phyloP scores from a whole-genome alignment of 2,888 invertebrate species.

The Heliconius ethilla region DNA sequence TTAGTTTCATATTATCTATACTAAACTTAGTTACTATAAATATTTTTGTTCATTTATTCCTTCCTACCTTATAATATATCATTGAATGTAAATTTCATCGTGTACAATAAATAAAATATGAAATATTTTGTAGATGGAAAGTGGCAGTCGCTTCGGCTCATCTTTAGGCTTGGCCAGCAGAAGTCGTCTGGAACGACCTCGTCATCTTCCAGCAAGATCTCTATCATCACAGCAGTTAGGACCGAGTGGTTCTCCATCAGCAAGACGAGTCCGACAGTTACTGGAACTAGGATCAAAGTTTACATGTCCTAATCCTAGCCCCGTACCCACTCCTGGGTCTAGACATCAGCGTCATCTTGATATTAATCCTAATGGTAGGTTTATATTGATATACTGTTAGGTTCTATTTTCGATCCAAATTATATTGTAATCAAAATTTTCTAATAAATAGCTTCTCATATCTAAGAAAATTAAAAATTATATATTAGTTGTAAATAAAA shows the following conservation, averaged over 20 bases:
- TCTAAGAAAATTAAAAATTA: not conserved
- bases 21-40: not conserved
- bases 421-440: not conserved
- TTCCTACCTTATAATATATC: too few relatives aligned
- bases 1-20: not conserved
- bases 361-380: slow-evolving; percentile 91
- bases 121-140: slow-evolving; percentile 71
- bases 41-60: not conserved
- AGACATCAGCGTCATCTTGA: slow-evolving; percentile 91
- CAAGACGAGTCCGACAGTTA: slow-evolving; percentile 90
- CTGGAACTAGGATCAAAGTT: slow-evolving; percentile 85
- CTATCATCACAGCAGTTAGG: slow-evolving; percentile 88
- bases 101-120: not conserved
- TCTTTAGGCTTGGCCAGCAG: slow-evolving; percentile 76
- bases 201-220: slow-evolving; percentile 87
- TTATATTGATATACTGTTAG: not conserved
- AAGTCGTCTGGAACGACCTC: slow-evolving; percentile 79
- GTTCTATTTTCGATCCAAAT: not conserved
- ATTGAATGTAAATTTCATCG: too few relatives aligned
- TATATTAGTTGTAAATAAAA: not conserved
- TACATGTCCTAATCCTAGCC: slow-evolving; percentile 85
- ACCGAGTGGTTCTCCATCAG: slow-evolving; percentile 85
- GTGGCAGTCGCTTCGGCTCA: slow-evolving; percentile 83
- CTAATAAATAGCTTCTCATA: not conserved
- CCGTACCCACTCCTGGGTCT: slow-evolving; percentile 89